These are phyloP conservation scores for Melanogrammus aeglefinus DNA, from an alignment of 2,797 vertebrate genomes.

Conservation along the genomic window DNA sequence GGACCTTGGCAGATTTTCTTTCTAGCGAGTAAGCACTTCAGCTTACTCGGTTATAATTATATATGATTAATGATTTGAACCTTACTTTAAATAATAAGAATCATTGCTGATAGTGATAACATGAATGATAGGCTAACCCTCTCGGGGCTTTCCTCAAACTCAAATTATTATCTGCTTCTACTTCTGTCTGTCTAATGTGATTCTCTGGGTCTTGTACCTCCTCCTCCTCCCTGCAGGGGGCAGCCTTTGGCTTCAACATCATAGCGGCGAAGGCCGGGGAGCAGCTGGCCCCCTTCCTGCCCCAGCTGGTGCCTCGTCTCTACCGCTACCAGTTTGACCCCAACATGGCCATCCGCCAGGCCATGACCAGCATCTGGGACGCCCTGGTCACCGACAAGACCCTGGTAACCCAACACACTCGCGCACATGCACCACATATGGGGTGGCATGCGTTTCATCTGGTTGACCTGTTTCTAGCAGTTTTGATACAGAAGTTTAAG, in stretches of 20 bases:
- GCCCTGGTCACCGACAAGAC: slow-evolving; percentile 92
- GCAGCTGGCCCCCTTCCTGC: slow-evolving; percentile 89
- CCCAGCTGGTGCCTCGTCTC: slow-evolving; percentile 91
- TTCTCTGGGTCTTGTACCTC: background rate
- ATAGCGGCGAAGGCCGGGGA: slow-evolving; percentile 94
- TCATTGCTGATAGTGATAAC: no score
- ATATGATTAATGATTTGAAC: background rate
- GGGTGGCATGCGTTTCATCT: background rate
- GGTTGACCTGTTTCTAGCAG: background rate
- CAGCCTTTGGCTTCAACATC: slow-evolving; percentile 97
- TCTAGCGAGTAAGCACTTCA: background rate
- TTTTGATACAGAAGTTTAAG: background rate
- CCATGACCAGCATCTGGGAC: slow-evolving; percentile 99
- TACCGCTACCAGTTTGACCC: slow-evolving; percentile 99
- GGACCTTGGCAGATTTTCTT: background rate
- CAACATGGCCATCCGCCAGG: slow-evolving; percentile 91
- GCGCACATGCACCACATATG: background rate
- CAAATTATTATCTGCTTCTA: no score
- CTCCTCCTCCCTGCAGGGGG: slow-evolving; percentile 76
- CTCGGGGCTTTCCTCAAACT: background rate
- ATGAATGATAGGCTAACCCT: background rate
- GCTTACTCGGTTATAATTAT: background rate
- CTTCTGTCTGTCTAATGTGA: background rate
- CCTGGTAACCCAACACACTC: slow-evolving; percentile 57
- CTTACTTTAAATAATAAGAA: background rate